A percentile compares a stretch with the other conserved stretches of the same genome.
phyloP scores from a whole-genome alignment of 2,797 vertebrate genomes.

The Artibeus jamaicensis region DNA sequence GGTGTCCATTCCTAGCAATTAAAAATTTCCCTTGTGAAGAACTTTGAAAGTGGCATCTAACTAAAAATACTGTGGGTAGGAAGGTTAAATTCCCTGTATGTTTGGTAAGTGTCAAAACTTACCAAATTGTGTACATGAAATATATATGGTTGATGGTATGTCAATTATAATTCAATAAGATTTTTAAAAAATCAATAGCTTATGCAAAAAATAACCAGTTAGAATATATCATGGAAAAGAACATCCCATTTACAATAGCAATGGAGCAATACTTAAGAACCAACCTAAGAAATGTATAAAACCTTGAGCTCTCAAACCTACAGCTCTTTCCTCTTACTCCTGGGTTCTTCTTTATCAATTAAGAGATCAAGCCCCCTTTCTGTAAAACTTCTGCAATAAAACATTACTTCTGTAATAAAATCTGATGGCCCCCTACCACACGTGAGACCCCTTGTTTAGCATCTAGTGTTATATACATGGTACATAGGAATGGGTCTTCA shows the following conservation, averaged over 20 bases:
- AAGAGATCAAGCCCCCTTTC: background rate
- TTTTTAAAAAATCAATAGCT: background rate
- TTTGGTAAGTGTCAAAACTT: background rate
- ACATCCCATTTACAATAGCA: background rate
- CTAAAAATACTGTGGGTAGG: background rate
- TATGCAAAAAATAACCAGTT: background rate
- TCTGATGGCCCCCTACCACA: background rate
- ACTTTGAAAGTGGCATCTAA: background rate
- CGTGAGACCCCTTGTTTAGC: background rate
- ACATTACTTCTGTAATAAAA: background rate
- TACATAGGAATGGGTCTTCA: background rate
- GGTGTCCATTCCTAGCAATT: background rate
- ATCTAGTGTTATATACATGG: background rate
- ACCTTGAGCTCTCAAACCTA: background rate
- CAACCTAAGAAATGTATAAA: background rate
- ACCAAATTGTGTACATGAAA: background rate
- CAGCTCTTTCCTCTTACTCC: background rate
- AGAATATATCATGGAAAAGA: background rate
- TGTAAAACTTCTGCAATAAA: slow-evolving; percentile 32
- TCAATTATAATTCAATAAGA: background rate
- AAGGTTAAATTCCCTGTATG: background rate
- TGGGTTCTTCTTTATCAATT: background rate
- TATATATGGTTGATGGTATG: background rate
- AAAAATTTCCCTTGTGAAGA: background rate
- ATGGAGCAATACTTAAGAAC: background rate